Evolutionary conservation across 2,113 vertebrate species (phyloP).

Genomic region (Proteles cristata): DNA sequence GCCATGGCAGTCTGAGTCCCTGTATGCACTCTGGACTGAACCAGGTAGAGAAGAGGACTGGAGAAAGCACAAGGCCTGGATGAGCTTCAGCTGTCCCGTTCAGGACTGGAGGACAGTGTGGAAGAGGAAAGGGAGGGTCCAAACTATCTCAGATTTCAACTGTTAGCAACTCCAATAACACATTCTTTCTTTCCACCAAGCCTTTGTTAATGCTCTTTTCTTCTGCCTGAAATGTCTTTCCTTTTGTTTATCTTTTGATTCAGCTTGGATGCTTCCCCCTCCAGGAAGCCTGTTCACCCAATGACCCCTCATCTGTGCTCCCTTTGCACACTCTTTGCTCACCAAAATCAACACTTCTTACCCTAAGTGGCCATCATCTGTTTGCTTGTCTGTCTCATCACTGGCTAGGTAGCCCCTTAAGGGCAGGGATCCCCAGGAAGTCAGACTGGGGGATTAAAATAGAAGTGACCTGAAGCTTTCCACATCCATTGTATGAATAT

Average conservation of each 20-base stretch:
- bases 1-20: too few relatives aligned
- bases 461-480: neutral
- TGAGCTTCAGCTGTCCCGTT: neutral
- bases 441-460: neutral
- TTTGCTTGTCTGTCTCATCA: neutral
- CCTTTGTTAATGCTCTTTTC: neutral
- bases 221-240: neutral
- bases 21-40: neutral
- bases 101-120: neutral
- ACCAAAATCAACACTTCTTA: neutral
- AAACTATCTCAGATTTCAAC: neutral
- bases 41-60: neutral
- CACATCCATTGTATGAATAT: neutral
- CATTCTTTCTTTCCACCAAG: neutral
- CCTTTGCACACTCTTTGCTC: neutral
- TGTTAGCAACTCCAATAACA: neutral
- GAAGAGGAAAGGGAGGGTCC: neutral
- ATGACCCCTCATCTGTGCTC: neutral
- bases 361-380: neutral
- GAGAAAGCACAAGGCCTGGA: neutral
- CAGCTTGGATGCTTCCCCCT: neutral
- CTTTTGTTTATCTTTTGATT: neutral
- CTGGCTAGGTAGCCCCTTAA: neutral
- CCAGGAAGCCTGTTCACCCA: neutral
- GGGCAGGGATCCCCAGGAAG: neutral